phyloP scores from a whole-genome alignment of 2,888 invertebrate species.

The Drosophila mulleri region DNA sequence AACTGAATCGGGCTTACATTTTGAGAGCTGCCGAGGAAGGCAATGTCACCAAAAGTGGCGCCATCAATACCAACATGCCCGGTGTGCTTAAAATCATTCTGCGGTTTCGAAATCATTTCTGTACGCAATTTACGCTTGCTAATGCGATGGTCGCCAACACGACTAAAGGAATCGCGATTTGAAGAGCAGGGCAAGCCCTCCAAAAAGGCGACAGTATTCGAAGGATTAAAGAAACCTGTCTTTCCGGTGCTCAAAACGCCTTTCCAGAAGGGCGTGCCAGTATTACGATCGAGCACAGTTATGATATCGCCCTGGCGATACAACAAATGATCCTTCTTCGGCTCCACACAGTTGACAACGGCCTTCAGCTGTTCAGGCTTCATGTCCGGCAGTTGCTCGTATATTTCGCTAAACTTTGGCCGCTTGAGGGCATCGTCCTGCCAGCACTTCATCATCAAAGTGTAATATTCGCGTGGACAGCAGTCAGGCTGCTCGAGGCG shows the following conservation, averaged over 20 bases:
- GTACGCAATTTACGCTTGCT: constrained; percentile 90
- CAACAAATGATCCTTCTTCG: constrained; percentile 90
- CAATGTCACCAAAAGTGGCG: constrained; percentile 97
- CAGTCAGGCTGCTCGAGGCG: constrained; percentile 96
- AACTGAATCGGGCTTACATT: constrained; percentile 74
- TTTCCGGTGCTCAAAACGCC: constrained; percentile 95
- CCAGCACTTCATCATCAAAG: constrained; percentile 98
- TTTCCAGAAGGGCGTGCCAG: constrained; percentile 92
- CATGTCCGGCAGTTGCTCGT: constrained; percentile 91
- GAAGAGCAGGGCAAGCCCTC: constrained; percentile 86
- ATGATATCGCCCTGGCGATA: constrained; percentile 96
- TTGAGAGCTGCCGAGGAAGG: constrained; percentile 86
- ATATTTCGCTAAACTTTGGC: constrained; percentile 95
- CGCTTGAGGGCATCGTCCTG: constrained; percentile 94
- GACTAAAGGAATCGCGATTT: constrained; percentile 88
- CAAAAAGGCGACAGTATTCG: constrained; percentile 94
- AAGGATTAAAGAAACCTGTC: constrained; percentile 96
- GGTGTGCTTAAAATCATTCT: constrained; percentile 98
- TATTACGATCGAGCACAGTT: constrained; percentile 94
- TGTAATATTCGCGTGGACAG: constrained; percentile 96
- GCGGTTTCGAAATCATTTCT: constrained; percentile 98
- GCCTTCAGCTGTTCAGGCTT: constrained; percentile 97
- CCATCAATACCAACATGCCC: constrained; percentile 98
- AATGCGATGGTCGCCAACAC: constrained; percentile 86
- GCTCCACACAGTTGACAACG: constrained; percentile 86